Evolutionary conservation across 1,140 invertebrate genomes (phyloP), one percentile per base, ranked within the genome.

Genomic region (Orius insidiosus): DNA sequence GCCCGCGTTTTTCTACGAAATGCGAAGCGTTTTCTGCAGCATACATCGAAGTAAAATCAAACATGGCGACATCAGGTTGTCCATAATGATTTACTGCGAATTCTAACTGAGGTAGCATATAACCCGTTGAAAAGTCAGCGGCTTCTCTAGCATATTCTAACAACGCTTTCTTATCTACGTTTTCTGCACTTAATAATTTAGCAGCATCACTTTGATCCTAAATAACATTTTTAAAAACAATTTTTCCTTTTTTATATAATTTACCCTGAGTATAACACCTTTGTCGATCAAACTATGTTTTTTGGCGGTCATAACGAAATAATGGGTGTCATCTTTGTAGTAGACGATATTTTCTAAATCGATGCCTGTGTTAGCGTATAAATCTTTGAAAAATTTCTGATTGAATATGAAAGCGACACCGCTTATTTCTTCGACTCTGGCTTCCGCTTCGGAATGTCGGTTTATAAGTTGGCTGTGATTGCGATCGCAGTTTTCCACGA

Each of bases 281-380:
- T 92, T 92, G 54, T 85, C 78, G 15, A 95, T 73, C 33, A 96
- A 70, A 67, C 85, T 92, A 50, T 83, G 78, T 65, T 98, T 98
- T 63, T 97, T 98, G 14, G 94, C 94, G 10, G 94, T 98, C 94
- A 98, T 98, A 1, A 98, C 94, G 68, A 98, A 98, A 62, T 98
- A 98, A 63, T 98, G 94, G 0, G 94, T 98, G 53, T 98, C 93
- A 64, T 97, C 94, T 62, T 89, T 90, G 62, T 98, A 98, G 66
- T 98, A 98, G 1, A 98, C 93, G 46, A 98, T 96, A 61, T 98
- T 98, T 62, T 98, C 94, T 44, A 98, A 67, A 66, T 98, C 92
- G 51, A 98, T 97, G 44, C 85, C 83, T 1, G 89, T 97, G 36
- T 76, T 77, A 50, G 72, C 76, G 54, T 86, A 81, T 16, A 98